Conservation (phyloP, 2,113 vertebrate species). For the Chamaetylas fuelleborni region DNA sequence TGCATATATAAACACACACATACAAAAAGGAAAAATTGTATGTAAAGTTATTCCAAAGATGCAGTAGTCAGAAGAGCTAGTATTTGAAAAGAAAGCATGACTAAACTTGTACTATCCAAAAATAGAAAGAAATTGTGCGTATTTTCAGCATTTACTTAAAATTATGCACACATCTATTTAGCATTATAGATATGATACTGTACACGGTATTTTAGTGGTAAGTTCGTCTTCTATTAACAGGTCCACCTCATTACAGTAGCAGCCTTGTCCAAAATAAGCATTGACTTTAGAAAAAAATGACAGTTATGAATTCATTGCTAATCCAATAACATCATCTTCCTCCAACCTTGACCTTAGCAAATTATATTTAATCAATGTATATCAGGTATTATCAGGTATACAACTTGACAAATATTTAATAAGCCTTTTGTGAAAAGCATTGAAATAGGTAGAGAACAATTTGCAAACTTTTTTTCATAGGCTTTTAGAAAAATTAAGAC, state of each 20-base stretch:
- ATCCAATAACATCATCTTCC: background rate
- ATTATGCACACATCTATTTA: background rate
- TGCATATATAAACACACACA: constrained; percentile 59
- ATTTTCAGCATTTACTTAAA: background rate
- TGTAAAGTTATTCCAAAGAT: background rate
- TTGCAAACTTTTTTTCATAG: background rate
- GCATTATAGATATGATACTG: background rate
- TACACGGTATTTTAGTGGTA: background rate
- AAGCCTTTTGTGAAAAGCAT: background rate
- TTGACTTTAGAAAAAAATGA: background rate
- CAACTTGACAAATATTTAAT: background rate
- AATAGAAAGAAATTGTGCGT: background rate
- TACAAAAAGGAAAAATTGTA: background rate
- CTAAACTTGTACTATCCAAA: background rate
- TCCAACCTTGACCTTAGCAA: background rate
- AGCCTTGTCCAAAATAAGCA: background rate
- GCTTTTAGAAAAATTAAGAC: background rate
- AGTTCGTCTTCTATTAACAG: background rate
- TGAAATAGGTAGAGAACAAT: background rate
- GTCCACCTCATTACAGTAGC: background rate
- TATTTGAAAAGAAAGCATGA: background rate
- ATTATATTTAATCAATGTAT: background rate
- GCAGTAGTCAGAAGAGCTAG: background rate
- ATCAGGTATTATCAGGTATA: background rate
- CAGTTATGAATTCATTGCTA: background rate